Base-by-base conservation (phyloP, 2,888 invertebrate genomes). In the Hirtodrosophila alboralis region DNA sequence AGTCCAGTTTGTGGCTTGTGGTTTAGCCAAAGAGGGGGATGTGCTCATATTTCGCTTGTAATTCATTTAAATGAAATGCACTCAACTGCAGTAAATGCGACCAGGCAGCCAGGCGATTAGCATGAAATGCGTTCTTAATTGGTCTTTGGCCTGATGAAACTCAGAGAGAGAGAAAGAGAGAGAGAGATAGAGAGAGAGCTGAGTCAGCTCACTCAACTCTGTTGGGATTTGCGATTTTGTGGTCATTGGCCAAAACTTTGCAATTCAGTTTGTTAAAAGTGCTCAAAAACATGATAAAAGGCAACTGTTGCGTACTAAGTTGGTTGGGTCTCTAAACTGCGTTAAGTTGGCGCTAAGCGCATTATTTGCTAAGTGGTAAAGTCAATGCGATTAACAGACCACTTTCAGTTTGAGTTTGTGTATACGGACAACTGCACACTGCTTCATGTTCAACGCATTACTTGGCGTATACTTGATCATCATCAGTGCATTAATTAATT, bases 401-500 rank as follows among this genome's bases (percentile, higher is more conserved):
- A 2, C 2, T 36, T 40, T 10, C 9, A 48, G 52, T 40, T 65
- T 49, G 38, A 8, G 57, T n/a, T n/a, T n/a, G 52, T 23, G 45
- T 27, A 30, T 21, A 18, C 18, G 3, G 3, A 5, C 5, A 13
- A 14, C 28, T 31, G 45, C 27, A 10, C 28, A 40, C 12, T 30
- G 26, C 53, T 45, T 45, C 18, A 64, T 30, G 33, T 13, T 10
- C 13, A 10, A 18, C 13, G 31, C n/a, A 2, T 52, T 37, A 41
- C 38, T 18, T 43, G 43, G 48, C 70, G 54, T 52, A 48, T 48
- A 56, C 70, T 83, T 83, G 64, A 75, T 71, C 65, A 70, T 44
- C 70, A 53, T 44, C 60, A 58, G 75, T 77, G 69, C 77, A 88
- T 88, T 87, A 88, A 89, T 89, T 83, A 88, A 87, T 87, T 89